These are phyloP conservation scores for Metopia argyrocephala DNA, from an alignment of 2,888 invertebrate genomes.

Conservation along the genomic window DNA sequence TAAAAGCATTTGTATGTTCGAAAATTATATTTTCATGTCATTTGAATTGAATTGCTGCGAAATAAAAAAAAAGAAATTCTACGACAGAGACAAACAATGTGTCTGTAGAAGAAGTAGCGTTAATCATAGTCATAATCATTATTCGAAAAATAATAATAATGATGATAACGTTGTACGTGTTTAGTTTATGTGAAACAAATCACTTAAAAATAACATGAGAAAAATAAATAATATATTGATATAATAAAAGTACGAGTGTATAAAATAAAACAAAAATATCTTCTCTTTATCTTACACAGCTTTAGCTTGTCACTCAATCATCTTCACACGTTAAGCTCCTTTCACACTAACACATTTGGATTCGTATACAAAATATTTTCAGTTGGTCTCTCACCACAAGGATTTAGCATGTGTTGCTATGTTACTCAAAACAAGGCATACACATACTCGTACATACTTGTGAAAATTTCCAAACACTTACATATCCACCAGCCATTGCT, in stretches of 20 bases:
- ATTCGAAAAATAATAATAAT: neutral
- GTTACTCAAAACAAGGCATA: neutral
- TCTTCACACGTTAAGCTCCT: neutral
- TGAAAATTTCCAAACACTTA: neutral
- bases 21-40: conserved; percentile 59
- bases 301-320: conserved; percentile 52
- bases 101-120: neutral
- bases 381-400: neutral
- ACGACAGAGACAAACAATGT: neutral
- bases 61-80: neutral
- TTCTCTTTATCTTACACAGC: too few relatives aligned
- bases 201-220: conserved; percentile 58
- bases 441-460: neutral
- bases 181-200: conserved; percentile 60
- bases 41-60: conserved; percentile 54
- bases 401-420: neutral
- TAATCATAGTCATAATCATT: too few relatives aligned
- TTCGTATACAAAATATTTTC: too few relatives aligned
- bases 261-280: neutral
- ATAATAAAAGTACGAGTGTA: neutral
- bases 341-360: neutral
- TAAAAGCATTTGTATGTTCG: conserved; percentile 64
- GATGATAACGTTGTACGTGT: conserved; percentile 5
- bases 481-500: too few relatives aligned
- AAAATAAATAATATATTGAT: conserved; percentile 49